Percentiles rank a stretch among this genome's conserved stretches.
Conservation (phyloP, 2,113 vertebrate genomes). For the Upupa epops region DNA sequence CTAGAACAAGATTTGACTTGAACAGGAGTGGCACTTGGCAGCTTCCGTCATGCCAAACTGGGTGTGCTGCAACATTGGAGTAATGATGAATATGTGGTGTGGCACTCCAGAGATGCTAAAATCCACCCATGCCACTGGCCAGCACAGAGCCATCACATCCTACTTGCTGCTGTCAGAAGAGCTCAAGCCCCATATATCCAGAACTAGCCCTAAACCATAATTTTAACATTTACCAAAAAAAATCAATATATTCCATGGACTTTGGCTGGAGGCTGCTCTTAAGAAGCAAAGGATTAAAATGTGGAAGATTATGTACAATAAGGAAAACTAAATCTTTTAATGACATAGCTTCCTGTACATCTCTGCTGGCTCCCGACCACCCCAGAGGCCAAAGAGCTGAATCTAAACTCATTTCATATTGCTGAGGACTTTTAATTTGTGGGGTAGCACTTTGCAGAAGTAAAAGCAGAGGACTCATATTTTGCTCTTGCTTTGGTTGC, state of each 20-base stretch:
- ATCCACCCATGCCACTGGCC: neutral
- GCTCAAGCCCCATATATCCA: neutral
- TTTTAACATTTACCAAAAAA: neutral
- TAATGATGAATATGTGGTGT: neutral
- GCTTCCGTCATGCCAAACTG: fast-evolving
- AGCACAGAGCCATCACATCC: neutral
- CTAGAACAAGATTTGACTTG: fast-evolving
- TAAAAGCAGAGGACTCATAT: neutral
- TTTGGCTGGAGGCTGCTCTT: neutral
- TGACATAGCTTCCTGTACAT: neutral
- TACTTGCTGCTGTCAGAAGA: neutral
- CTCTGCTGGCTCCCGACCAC: neutral
- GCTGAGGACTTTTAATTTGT: neutral
- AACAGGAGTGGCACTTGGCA: neutral
- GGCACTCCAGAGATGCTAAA: neutral
- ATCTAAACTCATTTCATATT: neutral
- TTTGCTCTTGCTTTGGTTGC: neutral
- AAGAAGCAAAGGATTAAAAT: conserved; percentile 1
- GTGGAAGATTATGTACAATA: neutral
- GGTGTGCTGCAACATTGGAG: fast-evolving
- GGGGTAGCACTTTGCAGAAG: neutral
- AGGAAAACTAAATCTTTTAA: neutral
- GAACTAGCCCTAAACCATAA: neutral
- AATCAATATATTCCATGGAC: neutral
- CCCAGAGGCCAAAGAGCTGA: neutral